phyloP scores from a whole-genome alignment of 2,888 invertebrate genomes.

The Lagria hirta region DNA sequence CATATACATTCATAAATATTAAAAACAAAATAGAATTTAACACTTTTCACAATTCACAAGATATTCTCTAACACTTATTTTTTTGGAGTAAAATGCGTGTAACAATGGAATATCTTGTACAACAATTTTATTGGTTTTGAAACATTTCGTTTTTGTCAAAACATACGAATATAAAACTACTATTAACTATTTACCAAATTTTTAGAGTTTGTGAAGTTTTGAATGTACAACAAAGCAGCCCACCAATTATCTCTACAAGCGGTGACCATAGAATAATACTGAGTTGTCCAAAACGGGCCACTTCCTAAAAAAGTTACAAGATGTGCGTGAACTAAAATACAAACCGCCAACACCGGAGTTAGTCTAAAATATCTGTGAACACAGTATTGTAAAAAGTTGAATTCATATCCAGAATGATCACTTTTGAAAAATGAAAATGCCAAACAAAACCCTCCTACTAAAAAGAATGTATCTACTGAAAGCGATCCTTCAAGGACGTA shows the following conservation, averaged over 20 bases:
- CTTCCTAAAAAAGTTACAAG: constrained; percentile 7
- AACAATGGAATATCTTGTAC: too few relatives aligned
- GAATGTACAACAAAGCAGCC: constrained; percentile 12
- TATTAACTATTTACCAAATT: too few relatives aligned
- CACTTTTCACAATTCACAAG: too few relatives aligned
- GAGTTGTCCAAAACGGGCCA: constrained; percentile 13
- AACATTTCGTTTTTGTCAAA: too few relatives aligned
- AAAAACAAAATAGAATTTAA: too few relatives aligned
- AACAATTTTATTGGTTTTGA: too few relatives aligned
- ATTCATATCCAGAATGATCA: constrained; percentile 36
- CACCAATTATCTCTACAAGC: constrained; percentile 12
- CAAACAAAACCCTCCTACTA: constrained; percentile 61
- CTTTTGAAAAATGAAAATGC: constrained; percentile 50
- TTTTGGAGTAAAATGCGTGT: too few relatives aligned
- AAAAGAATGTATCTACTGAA: constrained; percentile 64
- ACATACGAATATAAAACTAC: too few relatives aligned
- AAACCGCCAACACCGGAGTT: constrained; percentile 40
- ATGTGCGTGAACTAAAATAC: constrained; percentile 10
- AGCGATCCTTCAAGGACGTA: constrained; percentile 52
- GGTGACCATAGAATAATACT: not conserved
- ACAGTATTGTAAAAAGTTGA: constrained; percentile 42
- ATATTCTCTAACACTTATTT: too few relatives aligned
- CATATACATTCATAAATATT: too few relatives aligned
- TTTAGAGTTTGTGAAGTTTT: constrained; percentile 12
- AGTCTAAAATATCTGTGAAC: constrained; percentile 35